phyloP scores from a whole-genome alignment of 2,113 vertebrate species.

The Oenanthe oenanthe region DNA sequence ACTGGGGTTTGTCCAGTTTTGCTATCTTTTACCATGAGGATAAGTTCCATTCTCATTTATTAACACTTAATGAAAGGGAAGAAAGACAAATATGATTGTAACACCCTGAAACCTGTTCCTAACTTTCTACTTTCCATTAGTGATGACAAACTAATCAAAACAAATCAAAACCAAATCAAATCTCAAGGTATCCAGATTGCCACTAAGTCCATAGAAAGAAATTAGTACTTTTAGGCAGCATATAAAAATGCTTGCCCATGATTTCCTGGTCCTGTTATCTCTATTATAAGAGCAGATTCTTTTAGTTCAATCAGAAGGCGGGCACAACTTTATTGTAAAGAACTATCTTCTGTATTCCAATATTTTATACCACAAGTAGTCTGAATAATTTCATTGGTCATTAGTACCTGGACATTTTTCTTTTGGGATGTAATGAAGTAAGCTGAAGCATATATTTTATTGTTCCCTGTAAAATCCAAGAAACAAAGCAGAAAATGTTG shows the following conservation, averaged over 20 bases:
- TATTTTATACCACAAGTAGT: not conserved
- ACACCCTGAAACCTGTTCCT: not conserved
- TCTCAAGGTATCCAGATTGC: not conserved
- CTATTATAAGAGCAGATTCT: not conserved
- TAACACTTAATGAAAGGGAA: not conserved
- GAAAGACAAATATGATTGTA: not conserved
- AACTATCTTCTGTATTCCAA: not conserved
- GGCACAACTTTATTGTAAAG: not conserved
- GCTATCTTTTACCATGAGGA: not conserved
- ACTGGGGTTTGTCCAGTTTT: rapidly evolving
- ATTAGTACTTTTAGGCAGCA: not conserved
- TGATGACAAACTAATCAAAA: not conserved
- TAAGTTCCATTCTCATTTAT: not conserved
- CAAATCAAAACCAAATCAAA: not conserved
- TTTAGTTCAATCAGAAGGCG: not conserved
- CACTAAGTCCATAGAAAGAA: not conserved
- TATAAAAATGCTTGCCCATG: not conserved
- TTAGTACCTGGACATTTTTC: not conserved
- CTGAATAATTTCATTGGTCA: not conserved
- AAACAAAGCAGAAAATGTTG: not conserved
- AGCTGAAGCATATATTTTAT: not conserved
- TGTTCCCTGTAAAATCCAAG: not conserved
- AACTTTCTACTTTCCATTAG: not conserved
- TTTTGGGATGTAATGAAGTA: not conserved
- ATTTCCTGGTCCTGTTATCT: not conserved